phyloP scores from a whole-genome alignment of 2,113 vertebrate genomes.

The Castor canadensis region DNA sequence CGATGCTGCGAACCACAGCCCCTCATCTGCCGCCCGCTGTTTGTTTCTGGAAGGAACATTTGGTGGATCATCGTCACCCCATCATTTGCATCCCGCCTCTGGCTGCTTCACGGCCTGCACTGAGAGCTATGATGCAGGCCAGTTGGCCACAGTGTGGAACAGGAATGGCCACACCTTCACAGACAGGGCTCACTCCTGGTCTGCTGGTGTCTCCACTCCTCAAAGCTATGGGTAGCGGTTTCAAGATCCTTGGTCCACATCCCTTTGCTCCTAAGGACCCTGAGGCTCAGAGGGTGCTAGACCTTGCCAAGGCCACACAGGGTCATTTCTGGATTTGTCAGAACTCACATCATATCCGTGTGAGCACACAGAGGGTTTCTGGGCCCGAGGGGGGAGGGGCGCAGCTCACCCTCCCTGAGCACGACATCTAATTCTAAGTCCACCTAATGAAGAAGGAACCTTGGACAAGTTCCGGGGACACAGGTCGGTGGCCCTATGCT shows the following conservation, averaged over 20 bases:
- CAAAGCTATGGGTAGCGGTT: no score
- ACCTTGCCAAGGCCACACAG: neutral
- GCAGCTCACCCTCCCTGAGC: fast-evolving
- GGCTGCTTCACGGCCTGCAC: no score
- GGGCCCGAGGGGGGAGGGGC: fast-evolving
- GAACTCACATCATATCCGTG: neutral
- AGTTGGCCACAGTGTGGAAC: no score
- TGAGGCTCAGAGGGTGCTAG: neutral
- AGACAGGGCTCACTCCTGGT: no score
- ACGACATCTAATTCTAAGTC: fast-evolving
- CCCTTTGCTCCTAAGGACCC: neutral
- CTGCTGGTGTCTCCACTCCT: no score
- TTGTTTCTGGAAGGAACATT: neutral
- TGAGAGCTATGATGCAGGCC: no score
- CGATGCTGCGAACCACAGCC: neutral
- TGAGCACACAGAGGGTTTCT: neutral
- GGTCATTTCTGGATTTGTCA: fast-evolving
- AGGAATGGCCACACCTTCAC: no score
- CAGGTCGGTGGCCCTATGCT: neutral
- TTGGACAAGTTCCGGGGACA: fast-evolving
- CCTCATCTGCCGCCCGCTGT: fast-evolving
- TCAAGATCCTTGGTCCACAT: neutral
- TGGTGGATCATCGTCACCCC: neutral
- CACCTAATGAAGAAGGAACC: neutral
- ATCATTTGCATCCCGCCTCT: fast-evolving